A percentile compares a stretch with the other conserved stretches of the same genome.
phyloP scores from a whole-genome alignment of 2,888 invertebrate species.

The Eupithecia inturbata region DNA sequence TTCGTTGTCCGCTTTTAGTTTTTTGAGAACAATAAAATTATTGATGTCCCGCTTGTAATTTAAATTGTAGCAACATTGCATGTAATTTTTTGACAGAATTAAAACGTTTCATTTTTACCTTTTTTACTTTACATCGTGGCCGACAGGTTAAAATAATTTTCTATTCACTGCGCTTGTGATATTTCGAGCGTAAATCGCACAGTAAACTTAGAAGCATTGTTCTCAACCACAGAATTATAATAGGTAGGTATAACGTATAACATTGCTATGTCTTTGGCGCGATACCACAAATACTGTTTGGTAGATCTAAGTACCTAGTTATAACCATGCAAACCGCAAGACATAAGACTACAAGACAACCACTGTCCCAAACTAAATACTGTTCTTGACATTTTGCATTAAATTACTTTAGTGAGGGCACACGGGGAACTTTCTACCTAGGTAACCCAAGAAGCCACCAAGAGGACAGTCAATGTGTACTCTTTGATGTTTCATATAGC shows the following conservation, averaged over 20 bases:
- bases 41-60: too few relatives aligned
- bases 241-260: neutral
- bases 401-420: neutral
- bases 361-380: neutral
- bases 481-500: neutral
- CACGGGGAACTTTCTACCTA: neutral
- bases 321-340: neutral
- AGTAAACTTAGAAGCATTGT: too few relatives aligned
- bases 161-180: too few relatives aligned
- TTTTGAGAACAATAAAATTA: too few relatives aligned
- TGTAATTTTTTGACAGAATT: too few relatives aligned
- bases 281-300: neutral
- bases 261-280: neutral
- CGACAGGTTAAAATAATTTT: neutral
- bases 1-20: too few relatives aligned
- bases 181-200: too few relatives aligned
- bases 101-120: too few relatives aligned
- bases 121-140: neutral
- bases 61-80: too few relatives aligned
- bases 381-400: neutral
- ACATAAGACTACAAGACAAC: neutral
- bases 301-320: neutral
- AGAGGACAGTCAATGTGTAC: neutral
- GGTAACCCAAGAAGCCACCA: neutral
- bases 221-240: neutral